Evolutionary conservation across 2,797 vertebrate genomes (phyloP), one percentile per base, ranked within the genome.

Genomic region (Salmo trutta): DNA sequence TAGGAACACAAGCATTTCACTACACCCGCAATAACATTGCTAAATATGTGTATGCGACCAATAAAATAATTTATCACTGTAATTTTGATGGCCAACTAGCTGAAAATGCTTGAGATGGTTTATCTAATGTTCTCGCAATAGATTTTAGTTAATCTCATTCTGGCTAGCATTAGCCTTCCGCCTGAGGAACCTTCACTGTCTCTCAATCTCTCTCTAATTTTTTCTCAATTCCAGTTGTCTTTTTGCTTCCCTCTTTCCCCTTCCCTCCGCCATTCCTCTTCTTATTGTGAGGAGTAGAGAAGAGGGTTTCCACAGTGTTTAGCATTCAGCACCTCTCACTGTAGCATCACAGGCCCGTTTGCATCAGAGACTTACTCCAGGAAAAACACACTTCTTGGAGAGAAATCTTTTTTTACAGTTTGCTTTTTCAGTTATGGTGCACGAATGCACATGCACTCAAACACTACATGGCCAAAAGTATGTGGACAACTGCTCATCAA

Each of bases 261-360:
- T 19, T 52, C 36, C 62, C 33, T 14, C 59, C 85, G 79, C 66
- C 36, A 36, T 74, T 81, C 84, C 86, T 81, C 84, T 84, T 88
- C 47, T 31, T 66, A 51, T 56, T 53, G 59, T 47, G 41, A 47
- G 41, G 41, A 41, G 36, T 56, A 53, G 52, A 76, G 53, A 19
- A 74, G 70, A 12, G 1, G 15, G 69, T 66, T 74, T 74, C 21
- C 52, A 82, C 87, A 82, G 88, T 84, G 83, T 90, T 94, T 92
- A 93, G 87, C 89, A 93, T 93, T 91, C 92, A 90, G 83, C 86
- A 88, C 86, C 88, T 91, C 82, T 89, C 88, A 83, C 88, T 86
- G 87, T 89, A 86, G 90, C 91, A 91, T 92, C 90, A 88, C 83
- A 86, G 87, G 82, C 87, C 86, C 88, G 84, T 88, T 91, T 90